These are phyloP conservation scores for Holocentrus rufus DNA, from an alignment of 2,797 vertebrate species.

Conservation along the genomic window DNA sequence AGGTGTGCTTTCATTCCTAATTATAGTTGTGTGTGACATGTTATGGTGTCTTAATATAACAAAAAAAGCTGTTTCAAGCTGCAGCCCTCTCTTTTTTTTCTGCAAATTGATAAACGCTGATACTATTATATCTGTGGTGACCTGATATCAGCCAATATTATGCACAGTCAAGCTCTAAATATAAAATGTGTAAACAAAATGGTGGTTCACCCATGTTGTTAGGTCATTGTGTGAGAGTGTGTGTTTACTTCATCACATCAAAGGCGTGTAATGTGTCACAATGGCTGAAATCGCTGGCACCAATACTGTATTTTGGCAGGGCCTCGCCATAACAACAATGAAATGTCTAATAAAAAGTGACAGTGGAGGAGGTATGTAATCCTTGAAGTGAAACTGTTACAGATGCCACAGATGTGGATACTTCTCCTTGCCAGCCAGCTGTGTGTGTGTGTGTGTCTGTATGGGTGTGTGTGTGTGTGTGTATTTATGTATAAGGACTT, in stretches of 20 bases:
- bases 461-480: constrained; percentile 21
- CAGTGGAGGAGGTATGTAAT: constrained; percentile 13
- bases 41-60: not conserved
- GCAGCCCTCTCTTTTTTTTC: too few relatives aligned
- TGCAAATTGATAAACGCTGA: too few relatives aligned
- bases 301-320: constrained; percentile 4
- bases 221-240: not conserved
- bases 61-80: not conserved
- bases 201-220: not conserved
- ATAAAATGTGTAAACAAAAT: not conserved
- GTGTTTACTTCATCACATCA: not conserved
- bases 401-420: constrained; percentile 49
- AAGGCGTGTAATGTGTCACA: not conserved
- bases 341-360: constrained; percentile 29
- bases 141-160: too few relatives aligned
- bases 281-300: constrained; percentile 1
- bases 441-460: not conserved
- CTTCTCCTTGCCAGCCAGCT: constrained; percentile 23
- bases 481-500: not conserved
- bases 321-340: not conserved
- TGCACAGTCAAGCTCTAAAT: too few relatives aligned
- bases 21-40: constrained; percentile 15
- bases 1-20: constrained; percentile 3
- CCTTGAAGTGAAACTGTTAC: constrained; percentile 32
- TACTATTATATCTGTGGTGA: too few relatives aligned